phyloP scores from a whole-genome alignment of 2,113 vertebrate species.

The Corythoichthys haematopterus region DNA sequence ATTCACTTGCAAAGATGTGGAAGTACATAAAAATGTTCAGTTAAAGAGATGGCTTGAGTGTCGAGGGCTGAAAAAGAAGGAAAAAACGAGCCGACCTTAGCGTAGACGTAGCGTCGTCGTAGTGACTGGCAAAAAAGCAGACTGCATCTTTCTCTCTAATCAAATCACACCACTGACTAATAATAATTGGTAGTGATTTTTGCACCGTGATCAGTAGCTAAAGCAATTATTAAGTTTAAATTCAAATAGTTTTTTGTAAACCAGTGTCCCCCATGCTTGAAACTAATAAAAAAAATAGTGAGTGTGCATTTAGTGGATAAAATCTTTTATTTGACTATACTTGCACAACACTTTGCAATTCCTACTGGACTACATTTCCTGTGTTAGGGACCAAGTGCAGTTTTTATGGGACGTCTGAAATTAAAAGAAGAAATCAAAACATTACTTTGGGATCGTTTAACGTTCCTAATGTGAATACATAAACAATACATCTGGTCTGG shows the following conservation, averaged over 20 bases:
- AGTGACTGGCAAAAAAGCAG: too few relatives aligned
- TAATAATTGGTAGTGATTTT: neutral
- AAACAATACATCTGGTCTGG: neutral
- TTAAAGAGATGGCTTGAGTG: too few relatives aligned
- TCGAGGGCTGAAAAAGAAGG: too few relatives aligned
- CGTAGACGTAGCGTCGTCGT: too few relatives aligned
- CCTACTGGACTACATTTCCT: neutral
- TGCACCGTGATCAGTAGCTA: neutral
- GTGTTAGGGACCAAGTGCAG: neutral
- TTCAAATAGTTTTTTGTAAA: neutral
- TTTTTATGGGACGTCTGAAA: neutral
- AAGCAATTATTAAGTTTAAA: neutral
- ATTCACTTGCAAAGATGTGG: too few relatives aligned
- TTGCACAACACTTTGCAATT: neutral
- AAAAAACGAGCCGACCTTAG: too few relatives aligned
- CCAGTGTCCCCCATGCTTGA: neutral
- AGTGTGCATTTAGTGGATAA: neutral
- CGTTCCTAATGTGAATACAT: neutral
- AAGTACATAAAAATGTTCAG: too few relatives aligned
- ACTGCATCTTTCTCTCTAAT: too few relatives aligned
- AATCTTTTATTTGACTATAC: neutral
- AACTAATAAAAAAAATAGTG: neutral
- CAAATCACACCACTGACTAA: neutral
- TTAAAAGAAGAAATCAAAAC: neutral
- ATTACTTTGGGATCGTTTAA: neutral